Conservation (phyloP, 2,888 invertebrate species). For the Cantharis nigra region DNA sequence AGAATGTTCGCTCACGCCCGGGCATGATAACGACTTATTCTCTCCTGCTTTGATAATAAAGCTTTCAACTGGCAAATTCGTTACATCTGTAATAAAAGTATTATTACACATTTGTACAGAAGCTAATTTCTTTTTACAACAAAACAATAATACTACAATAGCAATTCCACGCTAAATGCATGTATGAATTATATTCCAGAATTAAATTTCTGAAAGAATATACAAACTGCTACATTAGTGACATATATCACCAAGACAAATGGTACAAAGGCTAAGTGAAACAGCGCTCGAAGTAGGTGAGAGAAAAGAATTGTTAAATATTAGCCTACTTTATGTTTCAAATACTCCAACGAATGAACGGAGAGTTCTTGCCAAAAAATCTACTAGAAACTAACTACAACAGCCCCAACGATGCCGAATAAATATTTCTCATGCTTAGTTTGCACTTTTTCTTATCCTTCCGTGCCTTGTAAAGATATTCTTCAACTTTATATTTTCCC, state of each 20-base stretch:
- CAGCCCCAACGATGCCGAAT: constrained; percentile 32
- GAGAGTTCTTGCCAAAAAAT: constrained; percentile 30
- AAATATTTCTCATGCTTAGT: constrained; percentile 33
- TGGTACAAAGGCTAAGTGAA: constrained; percentile 39
- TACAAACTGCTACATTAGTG: constrained; percentile 38
- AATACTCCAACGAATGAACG: constrained; percentile 30
- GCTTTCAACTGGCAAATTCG: constrained; percentile 62
- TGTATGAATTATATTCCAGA: constrained; percentile 31
- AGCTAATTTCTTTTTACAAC: not conserved
- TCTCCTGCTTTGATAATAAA: constrained; percentile 67
- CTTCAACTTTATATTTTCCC: constrained; percentile 1
- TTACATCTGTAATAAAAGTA: constrained; percentile 62
- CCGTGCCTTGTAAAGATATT: constrained; percentile 1
- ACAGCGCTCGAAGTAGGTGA: constrained; percentile 47
- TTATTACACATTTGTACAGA: not conserved
- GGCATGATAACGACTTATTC: constrained; percentile 69
- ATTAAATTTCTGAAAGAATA: constrained; percentile 36
- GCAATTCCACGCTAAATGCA: constrained; percentile 12
- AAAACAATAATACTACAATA: constrained; percentile 2
- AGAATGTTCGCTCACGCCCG: constrained; percentile 70
- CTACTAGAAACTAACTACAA: constrained; percentile 13
- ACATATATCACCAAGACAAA: constrained; percentile 44
- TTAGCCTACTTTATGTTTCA: constrained; percentile 29
- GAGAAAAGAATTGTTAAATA: constrained; percentile 43
- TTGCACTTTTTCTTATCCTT: constrained; percentile 29